phyloP scores from a whole-genome alignment of 2,797 vertebrate genomes.

The Sciaenops ocellatus region DNA sequence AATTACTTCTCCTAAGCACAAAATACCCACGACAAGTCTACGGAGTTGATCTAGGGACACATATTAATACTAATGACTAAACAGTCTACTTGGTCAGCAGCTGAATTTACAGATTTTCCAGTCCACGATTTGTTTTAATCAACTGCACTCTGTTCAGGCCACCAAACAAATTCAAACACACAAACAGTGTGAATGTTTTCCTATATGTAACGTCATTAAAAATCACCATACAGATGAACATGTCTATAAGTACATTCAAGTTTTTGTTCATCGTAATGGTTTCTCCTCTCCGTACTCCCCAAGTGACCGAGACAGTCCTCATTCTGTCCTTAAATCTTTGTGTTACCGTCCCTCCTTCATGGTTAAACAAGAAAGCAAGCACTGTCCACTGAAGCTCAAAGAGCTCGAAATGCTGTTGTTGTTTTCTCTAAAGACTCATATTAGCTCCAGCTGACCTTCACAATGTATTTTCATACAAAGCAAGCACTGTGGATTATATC shows the following conservation, averaged over 20 bases:
- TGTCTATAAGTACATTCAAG: too few species aligned
- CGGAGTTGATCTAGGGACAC: neutral
- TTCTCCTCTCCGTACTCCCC: too few species aligned
- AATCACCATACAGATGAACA: too few species aligned
- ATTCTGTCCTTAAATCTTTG: neutral
- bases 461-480: neutral
- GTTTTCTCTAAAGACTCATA: neutral
- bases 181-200: neutral
- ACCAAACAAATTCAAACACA: neutral
- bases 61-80: neutral
- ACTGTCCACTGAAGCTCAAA: neutral
- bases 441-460: neutral
- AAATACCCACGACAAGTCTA: neutral
- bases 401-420: neutral
- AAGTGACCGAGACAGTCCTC: neutral
- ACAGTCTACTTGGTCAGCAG: neutral
- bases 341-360: too few species aligned
- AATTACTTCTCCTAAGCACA: neutral
- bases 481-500: neutral
- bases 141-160: neutral
- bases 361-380: neutral
- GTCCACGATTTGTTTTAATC: neutral
- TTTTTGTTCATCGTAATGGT: too few species aligned
- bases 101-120: neutral
- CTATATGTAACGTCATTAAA: too few species aligned